Evolutionary conservation across 2,797 vertebrate genomes (phyloP), one percentile per base, ranked within the genome.

Genomic region (Parambassis ranga): DNA sequence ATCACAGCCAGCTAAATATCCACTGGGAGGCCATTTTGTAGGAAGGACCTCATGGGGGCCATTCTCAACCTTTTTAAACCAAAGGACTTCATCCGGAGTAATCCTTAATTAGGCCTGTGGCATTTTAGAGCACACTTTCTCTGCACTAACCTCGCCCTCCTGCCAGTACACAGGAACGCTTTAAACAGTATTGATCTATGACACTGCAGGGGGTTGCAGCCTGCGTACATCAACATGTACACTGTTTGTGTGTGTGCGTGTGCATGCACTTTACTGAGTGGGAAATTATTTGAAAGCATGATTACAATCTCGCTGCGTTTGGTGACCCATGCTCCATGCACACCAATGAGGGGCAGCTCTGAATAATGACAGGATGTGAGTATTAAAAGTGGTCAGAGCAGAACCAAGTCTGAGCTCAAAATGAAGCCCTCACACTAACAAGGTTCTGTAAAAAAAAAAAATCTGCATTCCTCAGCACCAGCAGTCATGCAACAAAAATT

Each of bases 81-180:
- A 79, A 79, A 83, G 71, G 62, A 83, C 71, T 85, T 87, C 76
- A 88, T 87, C 73, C 77, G 67, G 65, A 82, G 69, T 84, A 85
- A 85, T 85, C 82, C 83, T 87, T 90, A 87, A 89, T 87, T 87
- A 84, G 77, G 70, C 79, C 77, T 74, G 53, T 82, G 83, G 83
- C 82, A 87, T 87, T 88, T 81, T 35, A 71, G 53, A 79, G 73
- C 75, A 76, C 74, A 78, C 70, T 78, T 73, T 64, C 55, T 6
- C 59, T 59, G 66, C 82, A 71, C 72, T 81, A 75, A 70, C 50
- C 66, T 75, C 32, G 37, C 50, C 73, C 71, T 77, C 70, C 78
- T 66, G 69, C 74, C 61, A 71, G 71, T 55, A 26, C 75, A 27
- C 62, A 71, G 77, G 71, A 42, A 42, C 18, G 14, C 66, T 82